Evolutionary conservation across 2,888 invertebrate species (phyloP), one percentile per base, ranked within the genome.

Genomic region (Buathra laborator): DNA sequence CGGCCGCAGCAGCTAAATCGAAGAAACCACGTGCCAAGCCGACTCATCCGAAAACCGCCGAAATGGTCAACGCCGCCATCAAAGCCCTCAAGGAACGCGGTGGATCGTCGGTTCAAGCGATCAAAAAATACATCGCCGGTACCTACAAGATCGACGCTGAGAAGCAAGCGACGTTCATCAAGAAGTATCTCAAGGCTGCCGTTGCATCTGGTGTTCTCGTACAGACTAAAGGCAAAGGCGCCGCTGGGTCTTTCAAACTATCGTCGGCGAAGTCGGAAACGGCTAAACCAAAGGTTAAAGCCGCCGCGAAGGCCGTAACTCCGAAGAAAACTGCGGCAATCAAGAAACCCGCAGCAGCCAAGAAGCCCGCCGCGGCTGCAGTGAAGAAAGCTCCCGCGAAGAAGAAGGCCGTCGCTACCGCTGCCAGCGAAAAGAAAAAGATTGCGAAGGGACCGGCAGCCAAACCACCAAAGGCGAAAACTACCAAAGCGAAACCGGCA

Each of bases 71-170:
- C 87, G 93, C 92, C 74, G 95, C 96, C 9, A 94, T 95, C 79
- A 93, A 92, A 84, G 92, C 92, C 84, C 90, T 95, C 56, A 94
- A 95, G 88, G 95, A 95, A 89, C 94, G 95, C 46, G 94, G 94
- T 85, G 96, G 96, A 43, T 96, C 95, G 0, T 95, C 95, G 4
- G 89, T 91, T 89, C 94, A 90, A 91, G 95, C 95, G 7, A 96
- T 96, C 91, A 96, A 95, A 92, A 96, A 96, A 90, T 96, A 95
- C 91, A 94, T 96, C 78, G 93, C 94, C 9, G 94, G 94, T 59
- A 95, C 94, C 85, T 95, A 96, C 94, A 95, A 95, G 85, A 94
- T 95, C 9, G 95, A 96, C 90, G 93, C 94, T 0, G 95, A 95
- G 86, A 95, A 95, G 88, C 90, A 95, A 76, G 94, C 95, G 0